phyloP scores from a whole-genome alignment of 92 coral and sea anemone genomes.

The Epizoanthus illoricatus region DNA sequence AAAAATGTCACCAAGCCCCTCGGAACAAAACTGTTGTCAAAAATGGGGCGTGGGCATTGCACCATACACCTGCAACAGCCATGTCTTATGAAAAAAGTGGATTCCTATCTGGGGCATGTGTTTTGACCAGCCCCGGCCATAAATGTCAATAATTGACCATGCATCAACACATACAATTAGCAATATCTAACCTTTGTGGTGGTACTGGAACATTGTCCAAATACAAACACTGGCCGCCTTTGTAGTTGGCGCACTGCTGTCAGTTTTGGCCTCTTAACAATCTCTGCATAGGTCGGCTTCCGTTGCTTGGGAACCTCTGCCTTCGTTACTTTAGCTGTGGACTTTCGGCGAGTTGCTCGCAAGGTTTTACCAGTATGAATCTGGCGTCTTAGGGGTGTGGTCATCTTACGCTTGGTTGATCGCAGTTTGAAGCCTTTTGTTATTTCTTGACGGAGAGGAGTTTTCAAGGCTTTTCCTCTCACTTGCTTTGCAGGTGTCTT shows the following conservation, averaged over 20 bases:
- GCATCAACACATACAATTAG: not conserved
- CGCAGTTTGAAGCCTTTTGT: conserved; percentile 58
- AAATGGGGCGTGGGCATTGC: too few species aligned
- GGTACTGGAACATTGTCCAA: conserved; percentile 7
- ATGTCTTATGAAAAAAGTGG: too few species aligned
- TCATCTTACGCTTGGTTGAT: conserved; percentile 56
- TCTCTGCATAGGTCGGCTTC: conserved; percentile 95
- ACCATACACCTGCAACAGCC: too few species aligned
- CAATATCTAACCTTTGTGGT: conserved; percentile 15
- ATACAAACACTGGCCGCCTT: conserved; percentile 28
- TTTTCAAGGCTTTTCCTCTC: conserved; percentile 36
- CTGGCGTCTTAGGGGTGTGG: conserved; percentile 64
- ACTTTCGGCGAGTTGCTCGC: conserved; percentile 67
- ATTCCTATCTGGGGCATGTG: too few species aligned
- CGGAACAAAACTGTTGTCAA: too few species aligned
- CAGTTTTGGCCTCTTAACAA: conserved; percentile 81
- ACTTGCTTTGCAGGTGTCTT: conserved; percentile 46
- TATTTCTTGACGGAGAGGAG: conserved; percentile 36
- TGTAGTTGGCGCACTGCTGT: conserved; percentile 54
- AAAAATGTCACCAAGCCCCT: too few species aligned
- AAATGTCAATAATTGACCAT: too few species aligned
- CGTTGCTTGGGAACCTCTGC: conserved; percentile 26
- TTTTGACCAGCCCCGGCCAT: too few species aligned
- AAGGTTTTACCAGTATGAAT: conserved; percentile 61
- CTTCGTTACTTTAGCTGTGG: conserved; percentile 33